Evolutionary conservation across 2,797 vertebrate genomes (phyloP), one percentile per base, ranked within the genome.

Genomic region (Sebastes hubbsi): DNA sequence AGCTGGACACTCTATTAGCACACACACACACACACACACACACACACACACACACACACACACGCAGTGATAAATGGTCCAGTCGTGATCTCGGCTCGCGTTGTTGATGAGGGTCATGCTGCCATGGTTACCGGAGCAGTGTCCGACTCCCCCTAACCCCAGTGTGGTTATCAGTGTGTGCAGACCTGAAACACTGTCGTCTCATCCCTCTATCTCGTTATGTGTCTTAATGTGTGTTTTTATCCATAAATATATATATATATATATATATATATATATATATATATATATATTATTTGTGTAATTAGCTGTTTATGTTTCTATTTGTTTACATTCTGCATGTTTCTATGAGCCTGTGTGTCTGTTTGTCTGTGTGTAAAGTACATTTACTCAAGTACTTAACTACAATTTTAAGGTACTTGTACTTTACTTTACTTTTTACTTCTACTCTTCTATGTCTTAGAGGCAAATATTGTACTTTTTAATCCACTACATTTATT

Each of bases 91-190:
- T 63, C 29, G 79, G 84, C 83, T 87, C 90, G 87, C 81, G 72
- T 84, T 93, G 94, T 90, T 94, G 92, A 95, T 94, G 92, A 95
- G 90, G 93, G 92, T 93, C 93, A 93, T 36, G 89, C 70, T 93
- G 82, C 92, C 89, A 91, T 95, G 94, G 94, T 88, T 82, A 95
- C 93, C 29, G 1, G 80, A 72, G 80, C 85, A 75, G 75, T 78
- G 85, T 93, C 87, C 66, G 29, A 86, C 83, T 77, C 67, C 60
- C 72, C 66, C 61, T 36, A 3, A 24, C 71, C 56, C 56, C 8
- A 56, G 16, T 62, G 72, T 81, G 42, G 66, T 59, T 73, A 46
- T 81, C 67, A 79, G 65, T 87, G 67, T 83, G 73, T 46, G 6
- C 32, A 80, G 62, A 72, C 68, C 52, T 56, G 11, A 12, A 30